phyloP scores from a whole-genome alignment of 2,888 invertebrate genomes.

The Mythimna impura region DNA sequence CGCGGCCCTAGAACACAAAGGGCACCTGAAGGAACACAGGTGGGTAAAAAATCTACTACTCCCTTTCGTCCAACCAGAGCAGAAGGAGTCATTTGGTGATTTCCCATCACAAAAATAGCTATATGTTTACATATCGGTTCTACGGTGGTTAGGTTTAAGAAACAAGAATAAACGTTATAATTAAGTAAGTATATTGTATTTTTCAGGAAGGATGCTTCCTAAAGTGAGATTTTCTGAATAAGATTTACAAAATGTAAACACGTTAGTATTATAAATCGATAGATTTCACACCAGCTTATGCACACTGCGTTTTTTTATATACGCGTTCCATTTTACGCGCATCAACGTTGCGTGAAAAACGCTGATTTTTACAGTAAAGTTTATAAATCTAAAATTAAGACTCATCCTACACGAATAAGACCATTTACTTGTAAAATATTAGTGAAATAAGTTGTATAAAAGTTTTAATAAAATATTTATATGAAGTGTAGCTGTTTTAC shows the following conservation, averaged over 20 bases:
- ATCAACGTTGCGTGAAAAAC: not conserved
- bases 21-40: no score
- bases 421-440: constrained; percentile 42
- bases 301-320: not conserved
- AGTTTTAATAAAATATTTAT: constrained; percentile 60
- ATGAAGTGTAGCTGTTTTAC: constrained; percentile 39
- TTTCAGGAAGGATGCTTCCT: not conserved
- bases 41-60: no score
- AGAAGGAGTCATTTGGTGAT: no score
- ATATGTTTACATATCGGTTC: no score
- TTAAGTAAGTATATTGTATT: not conserved
- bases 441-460: constrained; percentile 44
- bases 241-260: not conserved
- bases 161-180: not conserved
- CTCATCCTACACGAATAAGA: constrained; percentile 6
- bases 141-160: not conserved
- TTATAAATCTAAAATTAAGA: constrained; percentile 8
- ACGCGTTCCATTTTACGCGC: not conserved
- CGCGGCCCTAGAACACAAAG: no score
- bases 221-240: not conserved
- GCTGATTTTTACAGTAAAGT: not conserved
- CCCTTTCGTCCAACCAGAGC: no score
- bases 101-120: no score
- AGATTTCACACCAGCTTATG: not conserved
- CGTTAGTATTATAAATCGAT: not conserved